Percentiles rank a stretch among this genome's conserved stretches.
Conservation (phyloP, 2,113 vertebrate genomes). For the Nematolebias whitei region DNA sequence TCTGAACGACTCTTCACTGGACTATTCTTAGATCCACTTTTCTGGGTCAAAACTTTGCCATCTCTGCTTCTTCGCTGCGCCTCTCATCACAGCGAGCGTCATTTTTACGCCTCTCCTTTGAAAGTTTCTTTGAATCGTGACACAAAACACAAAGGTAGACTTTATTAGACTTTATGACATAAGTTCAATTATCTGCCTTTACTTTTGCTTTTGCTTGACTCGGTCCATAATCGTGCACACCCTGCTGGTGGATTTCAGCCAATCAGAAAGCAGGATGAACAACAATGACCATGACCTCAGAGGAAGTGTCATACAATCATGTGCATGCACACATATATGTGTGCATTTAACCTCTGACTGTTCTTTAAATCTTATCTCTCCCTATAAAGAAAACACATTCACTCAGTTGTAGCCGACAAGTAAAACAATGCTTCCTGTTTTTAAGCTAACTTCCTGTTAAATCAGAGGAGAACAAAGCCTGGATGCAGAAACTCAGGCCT, state of each 20-base stretch:
- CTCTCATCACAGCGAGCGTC: background rate
- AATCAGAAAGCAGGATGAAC: too few relatives aligned
- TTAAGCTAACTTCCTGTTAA: slow-evolving; percentile 18
- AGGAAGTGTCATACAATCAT: slow-evolving; percentile 30
- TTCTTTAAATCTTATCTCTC: too few relatives aligned
- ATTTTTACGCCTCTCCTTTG: background rate
- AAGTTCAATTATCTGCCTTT: too few relatives aligned
- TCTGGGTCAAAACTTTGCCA: slow-evolving; percentile 61
- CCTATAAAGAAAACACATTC: background rate
- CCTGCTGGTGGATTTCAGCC: too few relatives aligned
- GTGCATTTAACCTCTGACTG: background rate
- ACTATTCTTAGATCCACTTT: slow-evolving; percentile 73
- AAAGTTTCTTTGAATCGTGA: too few relatives aligned
- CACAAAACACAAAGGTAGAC: too few relatives aligned
- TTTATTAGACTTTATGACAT: too few relatives aligned
- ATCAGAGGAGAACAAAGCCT: slow-evolving; percentile 23
- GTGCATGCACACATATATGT: background rate
- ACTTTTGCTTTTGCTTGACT: too few relatives aligned
- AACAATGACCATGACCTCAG: slow-evolving; percentile 56
- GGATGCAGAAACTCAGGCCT: background rate
- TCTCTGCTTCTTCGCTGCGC: slow-evolving; percentile 21
- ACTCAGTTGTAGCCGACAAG: background rate
- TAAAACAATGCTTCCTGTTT: slow-evolving; percentile 16
- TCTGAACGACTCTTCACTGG: slow-evolving; percentile 10
- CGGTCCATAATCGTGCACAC: too few relatives aligned